phyloP scores from a whole-genome alignment of 2,797 vertebrate species.

The Trachurus trachurus region DNA sequence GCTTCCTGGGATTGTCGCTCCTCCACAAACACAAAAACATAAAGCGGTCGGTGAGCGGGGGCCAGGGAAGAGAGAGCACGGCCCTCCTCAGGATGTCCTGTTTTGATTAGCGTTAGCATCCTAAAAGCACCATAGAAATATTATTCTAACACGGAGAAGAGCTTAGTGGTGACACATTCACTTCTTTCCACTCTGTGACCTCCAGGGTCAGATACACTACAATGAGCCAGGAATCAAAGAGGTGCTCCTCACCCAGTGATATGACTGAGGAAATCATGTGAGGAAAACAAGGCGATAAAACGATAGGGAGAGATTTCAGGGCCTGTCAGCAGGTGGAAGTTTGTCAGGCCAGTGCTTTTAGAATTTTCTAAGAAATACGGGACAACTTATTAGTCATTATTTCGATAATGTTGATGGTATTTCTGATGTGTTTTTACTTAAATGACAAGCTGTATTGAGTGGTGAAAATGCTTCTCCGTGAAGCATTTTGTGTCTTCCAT shows the following conservation, averaged over 20 bases:
- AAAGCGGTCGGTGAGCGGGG: slow-evolving; percentile 75
- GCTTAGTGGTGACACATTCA: slow-evolving; percentile 81
- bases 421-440: no score
- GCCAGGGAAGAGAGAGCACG: slow-evolving; percentile 73
- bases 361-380: slow-evolving; percentile 40
- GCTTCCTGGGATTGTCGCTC: slow-evolving; percentile 99
- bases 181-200: slow-evolving; percentile 84
- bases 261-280: slow-evolving; percentile 73
- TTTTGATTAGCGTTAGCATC: slow-evolving; percentile 99
- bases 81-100: slow-evolving; percentile 98
- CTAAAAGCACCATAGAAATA: slow-evolving; percentile 96
- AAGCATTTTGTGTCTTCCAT: background rate
- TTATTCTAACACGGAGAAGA: slow-evolving; percentile 93
- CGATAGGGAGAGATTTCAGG: slow-evolving; percentile 59
- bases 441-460: no score
- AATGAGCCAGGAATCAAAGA: slow-evolving; percentile 83
- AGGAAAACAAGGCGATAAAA: slow-evolving; percentile 75
- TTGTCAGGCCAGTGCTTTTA: slow-evolving; percentile 19
- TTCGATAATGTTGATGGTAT: no score
- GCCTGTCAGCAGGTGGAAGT: slow-evolving; percentile 73
- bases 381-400: no score
- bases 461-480: no score
- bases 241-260: slow-evolving; percentile 73
- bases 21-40: slow-evolving; percentile 94
- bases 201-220: slow-evolving; percentile 74